These are phyloP conservation scores for Thalassoma bifasciatum DNA, from an alignment of 2,113 vertebrate genomes.

Conservation along the genomic window DNA sequence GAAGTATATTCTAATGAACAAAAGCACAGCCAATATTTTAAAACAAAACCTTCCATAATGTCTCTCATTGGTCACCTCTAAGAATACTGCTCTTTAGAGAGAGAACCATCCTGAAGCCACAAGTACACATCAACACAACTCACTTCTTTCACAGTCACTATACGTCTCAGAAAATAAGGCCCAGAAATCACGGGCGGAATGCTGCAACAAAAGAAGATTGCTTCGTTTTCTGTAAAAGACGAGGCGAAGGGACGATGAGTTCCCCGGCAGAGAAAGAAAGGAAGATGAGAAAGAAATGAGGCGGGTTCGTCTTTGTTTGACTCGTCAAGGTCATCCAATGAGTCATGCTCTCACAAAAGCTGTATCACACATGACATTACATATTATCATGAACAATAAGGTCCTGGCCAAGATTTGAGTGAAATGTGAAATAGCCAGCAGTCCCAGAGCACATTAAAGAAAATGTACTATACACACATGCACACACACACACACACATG, in stretches of 20 bases:
- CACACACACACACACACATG: neutral
- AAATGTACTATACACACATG: neutral
- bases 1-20: too few species aligned
- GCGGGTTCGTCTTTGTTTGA: neutral
- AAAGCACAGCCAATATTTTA: neutral
- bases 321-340: slow-evolving; percentile 38
- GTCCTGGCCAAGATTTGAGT: slow-evolving; percentile 30
- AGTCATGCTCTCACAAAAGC: neutral
- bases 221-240: slow-evolving; percentile 2
- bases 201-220: neutral
- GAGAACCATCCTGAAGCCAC: neutral
- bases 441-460: slow-evolving; percentile 49
- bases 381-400: slow-evolving; percentile 9
- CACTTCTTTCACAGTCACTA: neutral
- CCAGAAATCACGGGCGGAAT: neutral
- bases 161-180: neutral
- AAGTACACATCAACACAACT: neutral
- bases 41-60: neutral
- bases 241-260: neutral
- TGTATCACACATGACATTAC: slow-evolving; percentile 2
- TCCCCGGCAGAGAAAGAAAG: neutral
- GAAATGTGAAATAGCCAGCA: slow-evolving; percentile 45
- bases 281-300: neutral
- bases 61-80: too few species aligned
- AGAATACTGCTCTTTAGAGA: too few species aligned